These are phyloP conservation scores for Octonoba sinensis DNA, from an alignment of 2,888 invertebrate species.

Conservation along the genomic window DNA sequence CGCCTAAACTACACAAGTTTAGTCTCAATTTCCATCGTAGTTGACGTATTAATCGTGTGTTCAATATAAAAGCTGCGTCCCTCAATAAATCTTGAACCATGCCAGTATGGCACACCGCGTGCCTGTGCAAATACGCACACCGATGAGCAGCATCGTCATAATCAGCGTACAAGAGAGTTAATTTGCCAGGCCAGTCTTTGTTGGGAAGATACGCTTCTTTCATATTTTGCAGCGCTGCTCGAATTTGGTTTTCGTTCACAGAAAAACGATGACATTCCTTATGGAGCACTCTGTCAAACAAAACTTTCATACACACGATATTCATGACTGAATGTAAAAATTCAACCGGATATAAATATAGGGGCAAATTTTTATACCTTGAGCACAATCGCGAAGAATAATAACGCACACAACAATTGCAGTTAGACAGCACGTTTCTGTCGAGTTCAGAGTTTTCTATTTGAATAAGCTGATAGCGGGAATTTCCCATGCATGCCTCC, in stretches of 20 bases:
- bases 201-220: constrained; percentile 22
- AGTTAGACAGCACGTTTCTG: too few relatives aligned
- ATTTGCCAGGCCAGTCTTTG: not conserved
- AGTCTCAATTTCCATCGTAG: constrained; percentile 7
- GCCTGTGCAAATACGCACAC: constrained; percentile 38
- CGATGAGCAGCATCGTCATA: constrained; percentile 22
- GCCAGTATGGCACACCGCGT: constrained; percentile 18
- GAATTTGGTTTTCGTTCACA: not conserved
- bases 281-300: constrained; percentile 4
- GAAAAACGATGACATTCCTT: not conserved
- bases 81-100: constrained; percentile 17
- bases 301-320: too few relatives aligned
- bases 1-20: constrained; percentile 30
- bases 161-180: not conserved
- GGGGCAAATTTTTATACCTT: too few relatives aligned
- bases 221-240: constrained; percentile 6
- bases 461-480: too few relatives aligned
- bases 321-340: too few relatives aligned
- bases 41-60: not conserved
- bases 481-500: too few relatives aligned
- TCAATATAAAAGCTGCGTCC: not conserved
- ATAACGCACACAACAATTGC: too few relatives aligned
- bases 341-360: too few relatives aligned
- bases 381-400: too few relatives aligned
- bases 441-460: too few relatives aligned